These are phyloP conservation scores for Actenoides lindsayi DNA, from an alignment of 2,113 vertebrate genomes.

Conservation along the genomic window DNA sequence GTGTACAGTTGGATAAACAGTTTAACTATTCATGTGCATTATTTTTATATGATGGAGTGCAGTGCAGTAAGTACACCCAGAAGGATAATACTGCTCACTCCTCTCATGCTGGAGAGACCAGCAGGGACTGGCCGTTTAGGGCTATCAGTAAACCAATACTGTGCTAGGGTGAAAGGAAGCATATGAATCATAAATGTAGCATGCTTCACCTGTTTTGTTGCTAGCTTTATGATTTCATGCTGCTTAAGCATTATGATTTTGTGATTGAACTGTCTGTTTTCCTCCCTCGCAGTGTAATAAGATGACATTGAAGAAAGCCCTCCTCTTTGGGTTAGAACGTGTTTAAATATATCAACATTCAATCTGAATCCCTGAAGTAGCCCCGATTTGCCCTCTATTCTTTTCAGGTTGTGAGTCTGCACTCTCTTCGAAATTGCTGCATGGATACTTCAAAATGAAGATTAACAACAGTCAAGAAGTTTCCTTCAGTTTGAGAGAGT, in stretches of 20 bases:
- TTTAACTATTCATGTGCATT: slow-evolving; percentile 69
- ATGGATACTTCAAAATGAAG: background rate
- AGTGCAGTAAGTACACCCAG: slow-evolving; percentile 54
- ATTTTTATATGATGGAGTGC: slow-evolving; percentile 61
- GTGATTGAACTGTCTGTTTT: slow-evolving; percentile 71
- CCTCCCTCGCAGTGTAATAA: slow-evolving; percentile 59
- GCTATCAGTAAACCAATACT: slow-evolving; percentile 54
- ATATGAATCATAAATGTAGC: slow-evolving; percentile 70
- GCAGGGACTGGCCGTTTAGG: slow-evolving; percentile 56
- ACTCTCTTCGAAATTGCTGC: background rate
- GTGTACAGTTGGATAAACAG: slow-evolving; percentile 59
- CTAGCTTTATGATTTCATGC: slow-evolving; percentile 73
- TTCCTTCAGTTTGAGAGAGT: slow-evolving; percentile 13
- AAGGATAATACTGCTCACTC: slow-evolving; percentile 63
- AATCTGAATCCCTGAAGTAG: background rate
- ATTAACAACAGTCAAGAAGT: background rate
- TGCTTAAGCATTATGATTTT: slow-evolving; percentile 72
- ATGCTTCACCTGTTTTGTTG: slow-evolving; percentile 74
- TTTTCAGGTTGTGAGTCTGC: background rate
- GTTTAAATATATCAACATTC: slow-evolving; percentile 42
- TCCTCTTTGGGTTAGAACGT: background rate
- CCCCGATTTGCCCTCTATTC: slow-evolving; percentile 3
- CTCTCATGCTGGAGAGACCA: slow-evolving; percentile 39
- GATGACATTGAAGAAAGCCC: slow-evolving; percentile 57
- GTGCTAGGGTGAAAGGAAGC: slow-evolving; percentile 62